These are phyloP conservation scores for Cirrhinus mrigala DNA, from an alignment of 2,797 vertebrate species.

Conservation along the genomic window DNA sequence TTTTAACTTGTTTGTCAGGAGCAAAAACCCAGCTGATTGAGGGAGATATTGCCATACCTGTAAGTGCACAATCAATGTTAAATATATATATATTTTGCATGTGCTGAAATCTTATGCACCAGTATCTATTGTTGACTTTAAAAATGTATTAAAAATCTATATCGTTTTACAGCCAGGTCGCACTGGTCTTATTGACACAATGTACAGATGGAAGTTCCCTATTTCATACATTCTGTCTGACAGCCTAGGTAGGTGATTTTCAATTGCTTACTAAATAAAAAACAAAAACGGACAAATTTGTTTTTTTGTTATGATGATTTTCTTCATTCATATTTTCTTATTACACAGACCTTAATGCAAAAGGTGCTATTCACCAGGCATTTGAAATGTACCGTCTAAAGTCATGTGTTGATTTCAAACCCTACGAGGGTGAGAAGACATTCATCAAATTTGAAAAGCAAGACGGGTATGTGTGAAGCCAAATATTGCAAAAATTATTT, in stretches of 20 bases:
- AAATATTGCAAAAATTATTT: neutral
- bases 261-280: neutral
- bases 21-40: constrained; percentile 74
- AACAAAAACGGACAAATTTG: neutral
- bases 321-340: neutral
- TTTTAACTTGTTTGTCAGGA: constrained; percentile 60
- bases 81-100: constrained; percentile 41
- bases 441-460: constrained; percentile 87
- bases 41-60: constrained; percentile 76
- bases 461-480: constrained; percentile 79
- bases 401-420: constrained; percentile 94
- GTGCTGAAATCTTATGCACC: neutral
- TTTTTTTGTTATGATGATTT: neutral
- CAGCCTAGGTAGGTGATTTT: constrained; percentile 81
- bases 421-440: constrained; percentile 87
- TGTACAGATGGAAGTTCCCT: constrained; percentile 86
- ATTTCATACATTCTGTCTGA: constrained; percentile 92
- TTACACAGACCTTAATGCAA: constrained; percentile 81
- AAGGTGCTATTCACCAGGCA: constrained; percentile 86
- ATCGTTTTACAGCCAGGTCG: constrained; percentile 67
- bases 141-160: constrained; percentile 58
- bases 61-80: constrained; percentile 56
- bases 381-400: constrained; percentile 94
- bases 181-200: constrained; percentile 80
- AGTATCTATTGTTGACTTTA: neutral